A percentile compares a stretch with the other conserved stretches of the same genome.
These are phyloP conservation scores for Euplagia quadripunctaria DNA, from an alignment of 2,888 invertebrate genomes.

Conservation along the genomic window DNA sequence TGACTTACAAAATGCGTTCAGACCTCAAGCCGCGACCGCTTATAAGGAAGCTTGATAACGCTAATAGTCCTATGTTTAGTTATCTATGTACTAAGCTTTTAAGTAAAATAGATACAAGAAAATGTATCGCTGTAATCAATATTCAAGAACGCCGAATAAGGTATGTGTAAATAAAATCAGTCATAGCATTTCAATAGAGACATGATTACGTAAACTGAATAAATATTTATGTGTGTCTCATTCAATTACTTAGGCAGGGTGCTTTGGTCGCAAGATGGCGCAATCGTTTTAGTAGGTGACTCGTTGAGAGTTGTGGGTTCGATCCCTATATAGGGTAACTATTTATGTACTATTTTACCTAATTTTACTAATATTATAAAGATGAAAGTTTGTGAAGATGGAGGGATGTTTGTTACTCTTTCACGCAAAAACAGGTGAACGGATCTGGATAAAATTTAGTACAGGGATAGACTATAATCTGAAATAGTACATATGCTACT, in stretches of 20 bases:
- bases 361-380: too few species aligned
- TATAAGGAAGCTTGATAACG: conserved; percentile 63
- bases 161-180: conserved; percentile 47
- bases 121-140: conserved; percentile 48
- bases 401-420: too few species aligned
- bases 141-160: conserved; percentile 43
- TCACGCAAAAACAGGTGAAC: too few species aligned
- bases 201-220: conserved; percentile 30
- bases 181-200: conserved; percentile 40
- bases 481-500: too few species aligned
- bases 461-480: too few species aligned
- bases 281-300: background rate
- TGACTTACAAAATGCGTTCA: conserved; percentile 28
- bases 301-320: background rate
- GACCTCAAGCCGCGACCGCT: conserved; percentile 36
- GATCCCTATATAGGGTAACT: background rate
- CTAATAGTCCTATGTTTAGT: conserved; percentile 54
- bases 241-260: conserved; percentile 41
- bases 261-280: background rate
- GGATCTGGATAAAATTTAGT: too few species aligned
- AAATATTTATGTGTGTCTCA: conserved; percentile 48
- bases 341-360: background rate
- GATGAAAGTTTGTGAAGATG: too few species aligned
- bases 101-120: conserved; percentile 35
- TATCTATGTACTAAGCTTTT: conserved; percentile 48